Conservation (phyloP, 2,113 vertebrate genomes). For the Tupaia tana region DNA sequence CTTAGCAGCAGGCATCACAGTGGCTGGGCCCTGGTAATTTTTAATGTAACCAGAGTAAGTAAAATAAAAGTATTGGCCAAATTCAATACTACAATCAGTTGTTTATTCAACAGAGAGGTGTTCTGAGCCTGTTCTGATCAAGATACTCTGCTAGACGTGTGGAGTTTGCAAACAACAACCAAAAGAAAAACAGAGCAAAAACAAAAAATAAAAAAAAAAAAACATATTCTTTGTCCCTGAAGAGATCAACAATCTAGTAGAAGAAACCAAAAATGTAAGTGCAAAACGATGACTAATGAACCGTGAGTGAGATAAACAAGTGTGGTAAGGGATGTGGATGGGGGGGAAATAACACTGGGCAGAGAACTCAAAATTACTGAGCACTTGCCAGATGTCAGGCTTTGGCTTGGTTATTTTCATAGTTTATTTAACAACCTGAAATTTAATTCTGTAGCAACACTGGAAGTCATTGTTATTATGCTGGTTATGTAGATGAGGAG, state of each 20-base stretch:
- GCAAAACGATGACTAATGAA: neutral
- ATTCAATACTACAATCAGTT: neutral
- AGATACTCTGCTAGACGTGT: neutral
- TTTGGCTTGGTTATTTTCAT: conserved; percentile 43
- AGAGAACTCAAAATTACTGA: neutral
- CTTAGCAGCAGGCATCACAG: too few relatives aligned
- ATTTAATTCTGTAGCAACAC: neutral
- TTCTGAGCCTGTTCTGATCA: neutral
- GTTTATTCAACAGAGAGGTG: neutral
- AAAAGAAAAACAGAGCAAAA: neutral
- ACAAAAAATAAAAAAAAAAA: neutral
- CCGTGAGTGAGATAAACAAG: neutral
- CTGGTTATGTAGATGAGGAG: conserved; percentile 2
- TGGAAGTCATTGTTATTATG: conserved; percentile 1
- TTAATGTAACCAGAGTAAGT: conserved; percentile 1
- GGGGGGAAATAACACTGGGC: too few relatives aligned
- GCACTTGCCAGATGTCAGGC: neutral
- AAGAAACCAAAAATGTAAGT: neutral
- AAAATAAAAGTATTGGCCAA: neutral
- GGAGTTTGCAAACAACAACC: neutral
- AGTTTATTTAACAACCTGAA: conserved; percentile 31
- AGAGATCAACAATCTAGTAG: neutral
- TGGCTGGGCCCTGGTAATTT: neutral
- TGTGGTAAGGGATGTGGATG: neutral
- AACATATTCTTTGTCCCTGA: neutral